These are phyloP conservation scores for Macaria liturata DNA, from an alignment of 2,888 invertebrate species.

Conservation along the genomic window DNA sequence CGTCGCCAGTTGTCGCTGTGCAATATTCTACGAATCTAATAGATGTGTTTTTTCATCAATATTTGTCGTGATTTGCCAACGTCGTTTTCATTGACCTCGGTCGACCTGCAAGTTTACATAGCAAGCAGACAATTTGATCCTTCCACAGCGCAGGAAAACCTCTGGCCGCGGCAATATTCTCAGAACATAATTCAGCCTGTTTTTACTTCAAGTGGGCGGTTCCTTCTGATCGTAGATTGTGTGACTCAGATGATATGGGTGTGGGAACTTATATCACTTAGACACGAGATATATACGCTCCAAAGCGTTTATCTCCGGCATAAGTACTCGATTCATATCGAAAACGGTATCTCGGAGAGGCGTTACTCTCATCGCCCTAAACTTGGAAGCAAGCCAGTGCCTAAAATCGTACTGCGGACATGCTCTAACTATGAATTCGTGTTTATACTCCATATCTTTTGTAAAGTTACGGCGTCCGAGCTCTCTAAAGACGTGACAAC, in stretches of 20 bases:
- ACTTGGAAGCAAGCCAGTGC: conserved; percentile 71
- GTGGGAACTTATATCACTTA: conserved; percentile 67
- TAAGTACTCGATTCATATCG: conserved; percentile 60
- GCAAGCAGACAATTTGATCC: conserved; percentile 53
- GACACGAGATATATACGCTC: conserved; percentile 48
- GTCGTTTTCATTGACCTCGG: conserved; percentile 44
- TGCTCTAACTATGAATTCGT: conserved; percentile 58
- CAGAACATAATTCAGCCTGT: conserved; percentile 59
- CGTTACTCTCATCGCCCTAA: conserved; percentile 53
- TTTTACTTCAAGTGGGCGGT: conserved; percentile 70
- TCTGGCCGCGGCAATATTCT: conserved; percentile 50
- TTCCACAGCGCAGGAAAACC: conserved; percentile 45
- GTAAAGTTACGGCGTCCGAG: conserved; percentile 51
- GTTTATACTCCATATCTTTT: conserved; percentile 53
- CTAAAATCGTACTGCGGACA: conserved; percentile 65
- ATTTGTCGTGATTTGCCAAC: conserved; percentile 39
- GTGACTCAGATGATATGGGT: conserved; percentile 71
- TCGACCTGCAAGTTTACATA: conserved; percentile 52
- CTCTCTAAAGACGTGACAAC: conserved; percentile 55
- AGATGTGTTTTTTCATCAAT: conserved; percentile 39
- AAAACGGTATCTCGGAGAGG: conserved; percentile 53
- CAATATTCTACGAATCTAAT: conserved; percentile 11
- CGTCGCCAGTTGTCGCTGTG: conserved; percentile 27
- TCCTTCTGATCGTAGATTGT: conserved; percentile 62
- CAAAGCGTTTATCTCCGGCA: conserved; percentile 57